A percentile compares a stretch with the other conserved stretches of the same genome.
Evolutionary conservation across 30 jellyfish, hydroid and myxozoan species (phyloP).

Genomic region (Hydra vulgaris): DNA sequence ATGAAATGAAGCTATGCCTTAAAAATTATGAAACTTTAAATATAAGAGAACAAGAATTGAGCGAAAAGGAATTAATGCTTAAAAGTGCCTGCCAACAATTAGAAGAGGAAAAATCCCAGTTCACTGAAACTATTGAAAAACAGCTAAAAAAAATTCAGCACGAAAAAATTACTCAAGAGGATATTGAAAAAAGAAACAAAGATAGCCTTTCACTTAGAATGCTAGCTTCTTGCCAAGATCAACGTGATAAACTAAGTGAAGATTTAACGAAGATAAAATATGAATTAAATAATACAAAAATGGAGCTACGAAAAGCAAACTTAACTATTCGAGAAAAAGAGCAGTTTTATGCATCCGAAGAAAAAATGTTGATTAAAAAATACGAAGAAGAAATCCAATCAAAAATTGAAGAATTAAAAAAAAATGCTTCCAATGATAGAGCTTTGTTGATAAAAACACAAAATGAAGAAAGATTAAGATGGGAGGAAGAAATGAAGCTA

Average conservation of each 20-base stretch:
- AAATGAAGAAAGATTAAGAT: slow-evolving; percentile 77
- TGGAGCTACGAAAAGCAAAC: slow-evolving; percentile 28
- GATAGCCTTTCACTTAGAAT: slow-evolving; percentile 17
- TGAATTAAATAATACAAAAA: slow-evolving; percentile 17
- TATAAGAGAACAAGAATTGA: not conserved
- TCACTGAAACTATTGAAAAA: slow-evolving; percentile 4
- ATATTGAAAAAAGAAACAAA: not conserved
- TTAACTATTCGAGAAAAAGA: slow-evolving; percentile 19
- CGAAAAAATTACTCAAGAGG: not conserved
- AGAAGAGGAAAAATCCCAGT: slow-evolving; percentile 12
- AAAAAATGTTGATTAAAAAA: slow-evolving; percentile 40
- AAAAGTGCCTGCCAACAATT: slow-evolving; percentile 5
- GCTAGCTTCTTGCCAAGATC: slow-evolving; percentile 15
- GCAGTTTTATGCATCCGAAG: slow-evolving; percentile 38
- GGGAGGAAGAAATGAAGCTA: slow-evolving; percentile 71
- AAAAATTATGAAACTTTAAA: not conserved
- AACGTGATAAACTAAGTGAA: slow-evolving; percentile 32
- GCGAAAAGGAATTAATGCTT: slow-evolving; percentile 6
- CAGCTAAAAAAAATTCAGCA: not conserved
- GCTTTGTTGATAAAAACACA: slow-evolving; percentile 44
- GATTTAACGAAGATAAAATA: slow-evolving; percentile 14
- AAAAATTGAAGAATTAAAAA: slow-evolving; percentile 51
- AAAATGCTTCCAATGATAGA: slow-evolving; percentile 38
- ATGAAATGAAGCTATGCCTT: not conserved
- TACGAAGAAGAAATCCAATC: slow-evolving; percentile 51